These are phyloP conservation scores for Netelia virgata DNA, from an alignment of 2,888 invertebrate genomes.

Conservation along the genomic window DNA sequence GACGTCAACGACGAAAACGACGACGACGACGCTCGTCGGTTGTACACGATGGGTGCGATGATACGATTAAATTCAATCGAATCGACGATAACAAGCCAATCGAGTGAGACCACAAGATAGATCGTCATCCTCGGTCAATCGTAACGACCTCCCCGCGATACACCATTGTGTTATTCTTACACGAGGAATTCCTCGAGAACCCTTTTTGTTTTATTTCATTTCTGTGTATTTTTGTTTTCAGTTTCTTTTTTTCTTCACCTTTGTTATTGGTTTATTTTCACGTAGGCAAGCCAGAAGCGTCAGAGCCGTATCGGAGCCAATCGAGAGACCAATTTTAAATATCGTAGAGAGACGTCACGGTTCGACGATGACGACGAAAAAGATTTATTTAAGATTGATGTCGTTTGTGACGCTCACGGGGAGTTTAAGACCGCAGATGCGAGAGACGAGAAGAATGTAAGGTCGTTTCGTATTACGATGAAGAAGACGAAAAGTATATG, in stretches of 20 bases:
- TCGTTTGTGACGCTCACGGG: neutral
- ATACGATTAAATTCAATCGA: slow-evolving; percentile 70
- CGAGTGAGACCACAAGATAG: slow-evolving; percentile 56
- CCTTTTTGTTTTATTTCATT: neutral
- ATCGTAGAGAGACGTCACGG: neutral
- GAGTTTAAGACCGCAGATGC: neutral
- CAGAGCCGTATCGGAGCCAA: neutral
- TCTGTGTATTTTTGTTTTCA: neutral
- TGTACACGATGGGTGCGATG: slow-evolving; percentile 61
- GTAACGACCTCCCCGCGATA: slow-evolving; percentile 50
- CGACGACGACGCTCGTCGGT: slow-evolving; percentile 21
- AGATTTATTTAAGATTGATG: neutral
- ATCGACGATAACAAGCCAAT: slow-evolving; percentile 67
- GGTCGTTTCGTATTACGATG: no score
- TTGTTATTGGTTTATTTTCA: neutral
- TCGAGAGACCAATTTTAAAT: neutral
- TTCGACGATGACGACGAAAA: neutral
- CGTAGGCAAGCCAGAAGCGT: no score
- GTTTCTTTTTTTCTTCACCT: neutral
- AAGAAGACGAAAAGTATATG: no score
- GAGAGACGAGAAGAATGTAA: slow-evolving; percentile 5
- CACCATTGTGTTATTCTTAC: slow-evolving; percentile 47
- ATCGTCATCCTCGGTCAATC: slow-evolving; percentile 63
- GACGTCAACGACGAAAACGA: slow-evolving; percentile 22
- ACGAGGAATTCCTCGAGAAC: neutral